Conservation (phyloP, 2,113 vertebrate genomes). For the Agelaius phoeniceus region DNA sequence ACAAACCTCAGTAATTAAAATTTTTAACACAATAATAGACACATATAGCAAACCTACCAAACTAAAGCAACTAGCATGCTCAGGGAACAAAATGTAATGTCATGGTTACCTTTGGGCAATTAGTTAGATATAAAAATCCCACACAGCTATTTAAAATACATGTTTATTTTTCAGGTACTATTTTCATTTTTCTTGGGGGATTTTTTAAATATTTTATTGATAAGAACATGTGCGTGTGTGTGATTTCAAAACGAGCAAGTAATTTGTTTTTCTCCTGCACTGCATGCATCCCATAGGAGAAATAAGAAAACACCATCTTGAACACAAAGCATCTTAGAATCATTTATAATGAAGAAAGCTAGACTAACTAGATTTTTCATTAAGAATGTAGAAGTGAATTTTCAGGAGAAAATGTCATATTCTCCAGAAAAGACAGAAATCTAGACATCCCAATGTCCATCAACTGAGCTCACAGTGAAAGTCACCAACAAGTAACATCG, state of each 20-base stretch:
- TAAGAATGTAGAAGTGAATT: neutral
- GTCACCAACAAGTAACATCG: neutral
- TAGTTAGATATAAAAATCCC: neutral
- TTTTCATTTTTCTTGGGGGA: neutral
- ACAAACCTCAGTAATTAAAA: slow-evolving; percentile 64
- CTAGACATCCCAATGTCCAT: neutral
- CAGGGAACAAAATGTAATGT: slow-evolving; percentile 23
- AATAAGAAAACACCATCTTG: neutral
- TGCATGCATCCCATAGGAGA: neutral
- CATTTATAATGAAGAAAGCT: neutral
- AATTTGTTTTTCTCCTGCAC: neutral
- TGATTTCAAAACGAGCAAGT: neutral
- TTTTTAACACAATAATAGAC: slow-evolving; percentile 61
- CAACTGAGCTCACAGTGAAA: neutral
- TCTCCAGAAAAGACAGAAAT: neutral
- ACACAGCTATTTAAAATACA: neutral
- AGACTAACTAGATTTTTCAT: neutral
- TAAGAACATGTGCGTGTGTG: neutral
- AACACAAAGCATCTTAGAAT: neutral
- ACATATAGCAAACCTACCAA: slow-evolving; percentile 51
- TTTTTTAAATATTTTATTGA: neutral
- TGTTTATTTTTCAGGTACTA: neutral
- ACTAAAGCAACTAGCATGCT: slow-evolving; percentile 49
- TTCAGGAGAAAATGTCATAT: neutral
- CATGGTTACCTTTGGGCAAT: slow-evolving; percentile 62